A percentile compares a stretch with the other conserved stretches of the same genome.
Evolutionary conservation across 2,888 invertebrate genomes (phyloP).

Genomic region (Antheraea assamensis): DNA sequence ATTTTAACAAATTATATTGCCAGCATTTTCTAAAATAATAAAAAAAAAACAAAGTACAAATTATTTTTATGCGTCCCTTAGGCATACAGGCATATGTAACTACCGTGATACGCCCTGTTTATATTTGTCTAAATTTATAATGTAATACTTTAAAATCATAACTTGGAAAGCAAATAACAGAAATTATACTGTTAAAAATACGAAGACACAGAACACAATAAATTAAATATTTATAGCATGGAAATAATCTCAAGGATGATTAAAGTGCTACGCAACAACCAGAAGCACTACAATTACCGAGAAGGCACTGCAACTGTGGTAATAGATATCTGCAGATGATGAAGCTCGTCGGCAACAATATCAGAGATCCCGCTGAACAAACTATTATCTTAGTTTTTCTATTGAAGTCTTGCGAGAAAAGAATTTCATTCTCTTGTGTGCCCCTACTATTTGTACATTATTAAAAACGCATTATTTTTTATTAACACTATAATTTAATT

Average conservation of each 20-base stretch:
- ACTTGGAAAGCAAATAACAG: too few relatives aligned
- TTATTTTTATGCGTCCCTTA: too few relatives aligned
- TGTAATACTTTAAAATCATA: too few relatives aligned
- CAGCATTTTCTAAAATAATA: too few relatives aligned
- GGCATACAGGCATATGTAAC: too few relatives aligned
- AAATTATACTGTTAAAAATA: too few relatives aligned
- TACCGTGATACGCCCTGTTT: too few relatives aligned
- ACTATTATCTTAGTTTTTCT: slow-evolving; percentile 50
- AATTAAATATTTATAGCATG: slow-evolving; percentile 13
- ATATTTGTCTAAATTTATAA: too few relatives aligned
- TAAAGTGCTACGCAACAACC: slow-evolving; percentile 32
- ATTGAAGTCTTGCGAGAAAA: slow-evolving; percentile 42
- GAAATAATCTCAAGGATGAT: slow-evolving; percentile 31
- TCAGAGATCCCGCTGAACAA: slow-evolving; percentile 39
- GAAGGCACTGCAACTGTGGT: slow-evolving; percentile 24
- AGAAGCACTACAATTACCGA: slow-evolving; percentile 50
- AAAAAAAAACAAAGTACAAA: too few relatives aligned
- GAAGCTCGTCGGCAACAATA: slow-evolving; percentile 28
- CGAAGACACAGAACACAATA: neutral
- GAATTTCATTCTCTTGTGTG: slow-evolving; percentile 50
- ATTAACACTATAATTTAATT: too few relatives aligned
- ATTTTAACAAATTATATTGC: too few relatives aligned
- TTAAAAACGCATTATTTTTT: neutral
- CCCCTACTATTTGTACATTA: slow-evolving; percentile 36
- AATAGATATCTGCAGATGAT: slow-evolving; percentile 15